Evolutionary conservation across 2,113 vertebrate species (phyloP).

Genomic region (Verasper variegatus): DNA sequence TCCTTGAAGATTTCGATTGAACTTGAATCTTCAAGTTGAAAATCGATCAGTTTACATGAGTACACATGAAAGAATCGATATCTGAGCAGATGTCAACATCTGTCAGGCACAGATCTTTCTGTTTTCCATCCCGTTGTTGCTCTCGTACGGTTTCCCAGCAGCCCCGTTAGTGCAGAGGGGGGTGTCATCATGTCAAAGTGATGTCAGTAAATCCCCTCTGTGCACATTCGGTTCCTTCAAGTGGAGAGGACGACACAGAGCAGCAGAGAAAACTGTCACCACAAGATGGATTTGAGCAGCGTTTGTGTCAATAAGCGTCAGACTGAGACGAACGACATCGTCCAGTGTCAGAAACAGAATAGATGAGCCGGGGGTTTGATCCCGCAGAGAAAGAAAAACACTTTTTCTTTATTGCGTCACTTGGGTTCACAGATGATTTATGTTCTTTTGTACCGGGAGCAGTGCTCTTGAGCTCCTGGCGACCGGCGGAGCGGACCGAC

Average conservation of each 20-base stretch:
- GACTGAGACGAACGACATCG: constrained; percentile 27
- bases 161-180: too few relatives aligned
- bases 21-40: background rate
- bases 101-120: background rate
- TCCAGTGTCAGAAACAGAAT: background rate
- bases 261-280: constrained; percentile 2
- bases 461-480: background rate
- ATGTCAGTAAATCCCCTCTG: background rate
- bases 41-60: background rate
- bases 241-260: background rate
- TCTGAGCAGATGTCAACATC: background rate
- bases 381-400: background rate
- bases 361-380: background rate
- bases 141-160: too few relatives aligned
- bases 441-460: background rate
- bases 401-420: constrained; percentile 1
- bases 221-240: too few relatives aligned
- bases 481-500: background rate
- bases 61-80: background rate
- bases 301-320: constrained; percentile 42
- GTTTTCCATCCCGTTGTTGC: background rate
- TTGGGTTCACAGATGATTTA: constrained; percentile 23
- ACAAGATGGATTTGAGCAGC: constrained; percentile 28
- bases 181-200: background rate
- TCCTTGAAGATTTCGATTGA: background rate